Percentiles rank a stretch among this genome's conserved stretches.
Conservation (phyloP, 2,888 invertebrate species). For the Hypomecis punctinalis region DNA sequence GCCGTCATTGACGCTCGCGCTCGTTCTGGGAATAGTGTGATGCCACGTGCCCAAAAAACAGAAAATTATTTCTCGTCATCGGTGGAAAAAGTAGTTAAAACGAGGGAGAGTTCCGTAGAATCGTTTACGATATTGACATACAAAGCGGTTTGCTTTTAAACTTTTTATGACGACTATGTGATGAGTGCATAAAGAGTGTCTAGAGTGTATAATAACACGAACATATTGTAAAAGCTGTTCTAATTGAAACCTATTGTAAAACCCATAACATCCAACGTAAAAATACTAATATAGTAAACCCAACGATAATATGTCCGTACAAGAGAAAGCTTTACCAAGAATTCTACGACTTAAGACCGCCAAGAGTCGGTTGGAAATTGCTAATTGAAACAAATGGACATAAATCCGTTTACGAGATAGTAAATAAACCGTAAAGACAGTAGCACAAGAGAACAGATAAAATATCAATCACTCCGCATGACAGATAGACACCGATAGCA, state of each 20-base stretch:
- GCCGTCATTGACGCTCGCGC: constrained; percentile 62
- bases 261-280: too few relatives aligned
- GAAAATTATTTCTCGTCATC: constrained; percentile 44
- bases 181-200: too few relatives aligned
- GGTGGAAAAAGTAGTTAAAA: constrained; percentile 39
- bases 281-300: too few relatives aligned
- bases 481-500: constrained; percentile 54
- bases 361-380: background rate
- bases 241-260: too few relatives aligned
- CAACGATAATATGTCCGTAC: background rate
- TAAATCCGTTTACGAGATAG: constrained; percentile 43
- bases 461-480: constrained; percentile 58
- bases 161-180: too few relatives aligned
- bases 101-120: too few relatives aligned
- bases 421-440: constrained; percentile 44
- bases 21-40: constrained; percentile 67
- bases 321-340: background rate
- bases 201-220: too few relatives aligned
- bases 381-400: constrained; percentile 37
- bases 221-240: too few relatives aligned
- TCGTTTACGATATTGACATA: too few relatives aligned
- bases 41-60: constrained; percentile 54
- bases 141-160: too few relatives aligned
- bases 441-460: constrained; percentile 39
- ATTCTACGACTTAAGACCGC: too few relatives aligned